Base-by-base conservation (phyloP, 2,888 invertebrate species). In the Drosophila cyrtoloma region DNA sequence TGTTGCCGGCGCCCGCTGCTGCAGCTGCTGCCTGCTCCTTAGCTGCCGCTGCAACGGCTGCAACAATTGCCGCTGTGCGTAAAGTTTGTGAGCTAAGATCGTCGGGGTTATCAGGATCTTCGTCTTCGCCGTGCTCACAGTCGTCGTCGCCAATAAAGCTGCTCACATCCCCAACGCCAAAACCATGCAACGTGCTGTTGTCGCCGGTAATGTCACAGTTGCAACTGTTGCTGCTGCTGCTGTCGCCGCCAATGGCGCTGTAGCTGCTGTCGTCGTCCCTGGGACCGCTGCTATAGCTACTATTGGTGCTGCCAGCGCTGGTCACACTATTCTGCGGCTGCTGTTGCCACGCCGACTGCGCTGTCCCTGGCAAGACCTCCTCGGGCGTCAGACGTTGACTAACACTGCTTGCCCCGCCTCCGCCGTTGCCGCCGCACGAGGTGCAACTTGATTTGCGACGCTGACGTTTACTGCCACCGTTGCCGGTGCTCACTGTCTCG, bases 121-220 rank as follows among this genome's bases (percentile, higher is more conserved):
- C 77, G 63, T 82, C 86, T 37, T 79, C 81, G 12, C 79, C 82
- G 22, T 58, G 71, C 35, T 77, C 81, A 56, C 81, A 86, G 52
- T 91, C 89, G 72, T 81, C 81, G 62, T 90, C 91, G 32, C 84
- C 91, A 26, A 91, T 88, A 50, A 91, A 92, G 58, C 90, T 92
- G 72, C 86, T 89, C 37, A 91, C 81, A 61, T 91, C 91, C 16
- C 92, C 92, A 19, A 92, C 82, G 28, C 92, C 92, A 57, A 92
- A 90, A n/a, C 92, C 92, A 65, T 90, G 90, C 61, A 92, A 68
- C 3, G 92, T 92, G 64, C 92, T 92, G 37, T 92, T 92, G 67
- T 92, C 92, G 12, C 92, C 92, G 12, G 92, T 92, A n/a, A 92
- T 92, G 63, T 92, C 92, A 70, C 93, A 92, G 71, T 91, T 92